Evolutionary conservation across 2,888 invertebrate genomes (phyloP).

Genomic region (Trachelus tabidus): DNA sequence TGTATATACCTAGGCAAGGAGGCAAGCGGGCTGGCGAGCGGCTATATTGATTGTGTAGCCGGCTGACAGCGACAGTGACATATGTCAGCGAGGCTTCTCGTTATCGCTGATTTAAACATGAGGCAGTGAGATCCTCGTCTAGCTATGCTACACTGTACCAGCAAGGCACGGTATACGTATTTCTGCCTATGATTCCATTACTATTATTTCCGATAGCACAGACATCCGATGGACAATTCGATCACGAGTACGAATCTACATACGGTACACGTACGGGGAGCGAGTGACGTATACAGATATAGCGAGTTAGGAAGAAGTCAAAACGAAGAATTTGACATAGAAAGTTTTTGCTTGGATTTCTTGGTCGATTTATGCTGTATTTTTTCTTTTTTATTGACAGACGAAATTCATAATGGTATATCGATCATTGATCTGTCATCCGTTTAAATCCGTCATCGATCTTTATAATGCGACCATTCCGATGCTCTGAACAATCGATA

Average conservation of each 20-base stretch:
- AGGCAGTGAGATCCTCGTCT: conserved; percentile 56
- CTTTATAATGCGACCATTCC: neutral
- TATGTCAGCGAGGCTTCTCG: conserved; percentile 66
- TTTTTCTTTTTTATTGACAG: neutral
- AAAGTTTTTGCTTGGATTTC: neutral
- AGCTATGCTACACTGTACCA: neutral
- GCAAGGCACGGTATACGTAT: conserved; percentile 28
- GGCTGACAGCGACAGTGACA: conserved; percentile 67
- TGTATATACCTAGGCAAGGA: conserved; percentile 8
- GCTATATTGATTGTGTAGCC: conserved; percentile 66
- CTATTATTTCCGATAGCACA: conserved; percentile 42
- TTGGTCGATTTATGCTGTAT: neutral
- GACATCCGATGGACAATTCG: neutral
- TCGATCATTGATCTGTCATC: conserved; percentile 2
- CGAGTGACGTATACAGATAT: neutral
- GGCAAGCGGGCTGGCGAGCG: conserved; percentile 44
- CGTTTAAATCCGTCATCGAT: neutral
- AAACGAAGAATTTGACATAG: neutral
- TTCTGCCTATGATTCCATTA: conserved; percentile 42
- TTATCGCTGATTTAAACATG: conserved; percentile 67
- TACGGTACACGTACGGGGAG: neutral
- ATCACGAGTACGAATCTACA: neutral
- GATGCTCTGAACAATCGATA: neutral
- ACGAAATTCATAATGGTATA: neutral
- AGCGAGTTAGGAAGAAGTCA: neutral